Conservation (phyloP, 2,113 vertebrate genomes). For the Pholis gunnellus region DNA sequence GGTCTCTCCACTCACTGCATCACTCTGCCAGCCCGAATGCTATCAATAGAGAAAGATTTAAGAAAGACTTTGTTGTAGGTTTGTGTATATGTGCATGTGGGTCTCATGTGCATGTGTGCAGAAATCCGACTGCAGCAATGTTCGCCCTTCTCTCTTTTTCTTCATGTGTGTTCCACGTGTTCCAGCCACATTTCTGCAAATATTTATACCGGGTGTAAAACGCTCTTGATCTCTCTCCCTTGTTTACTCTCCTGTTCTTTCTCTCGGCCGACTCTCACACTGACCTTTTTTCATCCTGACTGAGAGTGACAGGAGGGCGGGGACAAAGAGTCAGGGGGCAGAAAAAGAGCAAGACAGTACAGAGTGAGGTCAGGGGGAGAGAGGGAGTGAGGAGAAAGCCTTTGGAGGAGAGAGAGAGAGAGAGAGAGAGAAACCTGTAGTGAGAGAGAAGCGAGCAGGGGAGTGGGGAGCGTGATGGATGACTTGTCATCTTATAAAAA, state of each 20-base stretch:
- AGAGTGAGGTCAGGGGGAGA: constrained; percentile 61
- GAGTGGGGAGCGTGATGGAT: constrained; percentile 73
- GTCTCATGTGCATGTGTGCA: constrained; percentile 68
- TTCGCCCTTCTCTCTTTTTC: constrained; percentile 63
- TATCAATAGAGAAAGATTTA: constrained; percentile 49
- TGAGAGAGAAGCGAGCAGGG: constrained; percentile 32
- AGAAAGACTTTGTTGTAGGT: constrained; percentile 65
- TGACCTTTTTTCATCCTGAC: constrained; percentile 81
- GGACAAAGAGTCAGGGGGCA: constrained; percentile 41
- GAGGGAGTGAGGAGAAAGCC: constrained; percentile 45
- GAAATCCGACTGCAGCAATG: constrained; percentile 64
- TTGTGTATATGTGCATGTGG: constrained; percentile 66
- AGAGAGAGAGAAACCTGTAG: constrained; percentile 35
- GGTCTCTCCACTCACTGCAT: constrained; percentile 48
- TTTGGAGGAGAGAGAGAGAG: constrained; percentile 38
- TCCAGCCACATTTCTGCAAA: constrained; percentile 84
- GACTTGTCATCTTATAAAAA: constrained; percentile 80
- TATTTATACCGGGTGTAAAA: constrained; percentile 87
- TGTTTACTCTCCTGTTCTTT: constrained; percentile 86
- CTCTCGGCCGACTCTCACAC: constrained; percentile 77
- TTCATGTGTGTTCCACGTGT: constrained; percentile 87
- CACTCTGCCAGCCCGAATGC: constrained; percentile 51
- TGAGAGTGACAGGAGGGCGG: constrained; percentile 77
- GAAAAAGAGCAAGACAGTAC: constrained; percentile 57
- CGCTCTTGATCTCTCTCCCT: constrained; percentile 85